phyloP scores from a whole-genome alignment of 1,140 invertebrate species.

The Araneus ventricosus region DNA sequence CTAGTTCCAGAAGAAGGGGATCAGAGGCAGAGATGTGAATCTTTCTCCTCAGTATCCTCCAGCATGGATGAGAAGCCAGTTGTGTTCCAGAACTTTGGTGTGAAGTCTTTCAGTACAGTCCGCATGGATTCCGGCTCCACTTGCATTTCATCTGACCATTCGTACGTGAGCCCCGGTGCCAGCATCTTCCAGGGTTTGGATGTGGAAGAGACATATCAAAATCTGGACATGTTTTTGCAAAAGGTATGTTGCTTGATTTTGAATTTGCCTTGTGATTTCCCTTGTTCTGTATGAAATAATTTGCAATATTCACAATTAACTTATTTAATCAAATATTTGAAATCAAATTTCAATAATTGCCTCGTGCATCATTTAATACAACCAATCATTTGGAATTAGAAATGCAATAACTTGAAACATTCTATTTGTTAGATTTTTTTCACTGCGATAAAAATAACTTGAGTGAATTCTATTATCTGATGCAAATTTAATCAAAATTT shows the following conservation, averaged over 20 bases:
- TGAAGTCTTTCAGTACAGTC: conserved; percentile 60
- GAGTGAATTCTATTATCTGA: too few relatives aligned
- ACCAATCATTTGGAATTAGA: too few relatives aligned
- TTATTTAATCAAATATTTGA: neutral
- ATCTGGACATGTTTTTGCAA: conserved; percentile 60
- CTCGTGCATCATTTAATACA: too few relatives aligned
- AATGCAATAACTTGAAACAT: too few relatives aligned
- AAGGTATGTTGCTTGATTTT: conserved; percentile 9
- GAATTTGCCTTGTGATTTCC: neutral
- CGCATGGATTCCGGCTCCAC: conserved; percentile 68
- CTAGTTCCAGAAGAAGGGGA: conserved; percentile 66
- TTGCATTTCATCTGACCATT: conserved; percentile 66
- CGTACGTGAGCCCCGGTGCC: conserved; percentile 1
- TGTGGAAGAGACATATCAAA: conserved; percentile 66
- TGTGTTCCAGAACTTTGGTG: conserved; percentile 32
- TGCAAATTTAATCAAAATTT: too few relatives aligned
- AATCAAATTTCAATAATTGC: too few relatives aligned
- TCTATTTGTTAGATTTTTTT: too few relatives aligned
- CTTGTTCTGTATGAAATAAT: neutral
- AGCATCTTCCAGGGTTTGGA: conserved; percentile 32
- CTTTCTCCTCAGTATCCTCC: conserved; percentile 48
- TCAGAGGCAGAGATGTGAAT: conserved; percentile 46
- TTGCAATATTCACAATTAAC: neutral
- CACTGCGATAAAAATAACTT: too few relatives aligned
- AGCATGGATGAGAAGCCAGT: conserved; percentile 54